phyloP scores from a whole-genome alignment of 1,140 invertebrate species.

The Paralvinella palmiformis region DNA sequence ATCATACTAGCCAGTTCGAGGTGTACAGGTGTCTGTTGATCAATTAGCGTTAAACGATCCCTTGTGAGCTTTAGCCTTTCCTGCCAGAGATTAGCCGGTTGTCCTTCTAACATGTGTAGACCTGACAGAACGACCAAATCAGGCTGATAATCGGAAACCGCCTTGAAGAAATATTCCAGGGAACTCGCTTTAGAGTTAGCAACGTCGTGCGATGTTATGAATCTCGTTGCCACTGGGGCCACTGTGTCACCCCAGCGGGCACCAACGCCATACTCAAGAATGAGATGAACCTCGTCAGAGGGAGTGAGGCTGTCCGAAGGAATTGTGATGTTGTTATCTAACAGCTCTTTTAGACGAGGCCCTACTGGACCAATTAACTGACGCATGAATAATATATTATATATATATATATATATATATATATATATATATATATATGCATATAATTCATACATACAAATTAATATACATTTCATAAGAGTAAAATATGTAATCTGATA shows the following conservation, averaged over 20 bases:
- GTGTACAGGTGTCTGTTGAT: conserved; percentile 45
- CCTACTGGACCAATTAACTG: conserved; percentile 53
- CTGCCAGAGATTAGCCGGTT: conserved; percentile 36
- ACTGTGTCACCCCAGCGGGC: conserved; percentile 45
- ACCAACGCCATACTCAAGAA: conserved; percentile 51
- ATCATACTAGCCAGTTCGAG: conserved; percentile 52
- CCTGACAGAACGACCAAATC: conserved; percentile 51
- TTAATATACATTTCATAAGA: not conserved
- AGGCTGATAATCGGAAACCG: conserved; percentile 37
- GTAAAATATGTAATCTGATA: not conserved
- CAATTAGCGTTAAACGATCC: conserved; percentile 35
- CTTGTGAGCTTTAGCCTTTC: conserved; percentile 41
- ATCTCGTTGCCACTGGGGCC: conserved; percentile 49
- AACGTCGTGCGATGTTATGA: conserved; percentile 52
- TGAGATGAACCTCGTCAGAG: conserved; percentile 52
- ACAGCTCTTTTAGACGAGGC: conserved; percentile 42
- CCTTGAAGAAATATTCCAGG: conserved; percentile 51
- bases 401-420: not conserved
- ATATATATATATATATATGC: not conserved
- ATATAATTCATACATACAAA: not conserved
- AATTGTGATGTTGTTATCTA: conserved; percentile 42
- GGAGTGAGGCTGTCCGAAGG: conserved; percentile 34
- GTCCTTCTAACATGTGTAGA: conserved; percentile 50
- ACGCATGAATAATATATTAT: not conserved
- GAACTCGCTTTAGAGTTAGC: conserved; percentile 42